Evolutionary conservation across 2,113 vertebrate species (phyloP).

Genomic region (Tenrec ecaudatus): DNA sequence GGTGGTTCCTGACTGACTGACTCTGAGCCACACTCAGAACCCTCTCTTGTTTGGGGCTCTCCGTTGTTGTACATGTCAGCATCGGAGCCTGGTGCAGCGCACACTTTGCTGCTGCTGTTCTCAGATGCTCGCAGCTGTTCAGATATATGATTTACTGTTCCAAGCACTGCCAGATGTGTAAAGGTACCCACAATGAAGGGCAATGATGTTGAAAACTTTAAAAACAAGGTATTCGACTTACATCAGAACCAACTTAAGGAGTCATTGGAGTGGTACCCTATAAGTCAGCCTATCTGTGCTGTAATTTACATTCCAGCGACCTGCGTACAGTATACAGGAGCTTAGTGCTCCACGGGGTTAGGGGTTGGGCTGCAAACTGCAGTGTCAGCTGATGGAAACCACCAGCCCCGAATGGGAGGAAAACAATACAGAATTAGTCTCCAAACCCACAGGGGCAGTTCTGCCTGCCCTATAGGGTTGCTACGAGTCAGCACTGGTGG

Average conservation of each 20-base stretch:
- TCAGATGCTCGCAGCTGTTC: neutral
- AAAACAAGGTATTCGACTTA: neutral
- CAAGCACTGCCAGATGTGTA: neutral
- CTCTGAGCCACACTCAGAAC: neutral
- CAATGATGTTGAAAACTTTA: neutral
- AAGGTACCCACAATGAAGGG: neutral
- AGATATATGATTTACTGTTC: neutral
- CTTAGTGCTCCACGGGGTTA: no score
- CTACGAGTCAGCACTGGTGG: no score
- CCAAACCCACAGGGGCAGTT: no score
- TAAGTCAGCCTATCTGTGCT: neutral
- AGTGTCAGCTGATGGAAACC: no score
- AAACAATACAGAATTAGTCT: no score
- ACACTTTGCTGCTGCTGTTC: neutral
- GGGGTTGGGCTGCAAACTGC: no score
- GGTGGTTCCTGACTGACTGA: neutral
- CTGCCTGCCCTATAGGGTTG: no score
- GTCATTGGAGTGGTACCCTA: neutral
- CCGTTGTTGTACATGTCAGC: neutral
- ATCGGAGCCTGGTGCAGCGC: neutral
- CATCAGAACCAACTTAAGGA: neutral
- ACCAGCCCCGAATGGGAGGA: no score
- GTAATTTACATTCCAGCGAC: neutral
- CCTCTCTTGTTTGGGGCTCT: neutral
- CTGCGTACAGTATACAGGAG: no score